phyloP scores from a whole-genome alignment of 92 coral and sea anemone genomes.

The Porites cylindrica region DNA sequence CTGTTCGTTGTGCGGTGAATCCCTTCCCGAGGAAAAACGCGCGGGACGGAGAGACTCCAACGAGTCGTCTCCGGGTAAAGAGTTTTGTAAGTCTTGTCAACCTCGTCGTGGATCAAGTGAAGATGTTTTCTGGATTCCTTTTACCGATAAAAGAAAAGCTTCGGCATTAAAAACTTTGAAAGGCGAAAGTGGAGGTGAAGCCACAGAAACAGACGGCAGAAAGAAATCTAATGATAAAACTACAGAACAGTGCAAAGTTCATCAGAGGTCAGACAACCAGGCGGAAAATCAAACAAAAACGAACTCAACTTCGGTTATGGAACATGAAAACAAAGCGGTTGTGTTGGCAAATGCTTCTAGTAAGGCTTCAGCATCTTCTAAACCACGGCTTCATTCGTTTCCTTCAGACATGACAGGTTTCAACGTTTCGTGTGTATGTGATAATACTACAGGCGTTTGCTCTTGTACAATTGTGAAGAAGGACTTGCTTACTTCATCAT shows the following conservation, averaged over 20 bases:
- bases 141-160: slow-evolving; percentile 28
- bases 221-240: slow-evolving; percentile 11
- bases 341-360: not conserved
- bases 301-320: not conserved
- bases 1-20: slow-evolving; percentile 30
- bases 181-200: not conserved
- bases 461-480: slow-evolving; percentile 49
- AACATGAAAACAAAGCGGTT: not conserved
- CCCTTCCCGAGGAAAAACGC: slow-evolving; percentile 36
- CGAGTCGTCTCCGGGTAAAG: slow-evolving; percentile 1
- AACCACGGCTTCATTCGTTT: not conserved
- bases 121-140: slow-evolving; percentile 55
- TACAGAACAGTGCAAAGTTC: not conserved
- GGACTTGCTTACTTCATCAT: not conserved
- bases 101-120: slow-evolving; percentile 38
- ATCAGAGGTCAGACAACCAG: not conserved
- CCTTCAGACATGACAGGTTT: slow-evolving; percentile 36
- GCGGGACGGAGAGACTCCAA: slow-evolving; percentile 1
- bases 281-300: not conserved
- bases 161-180: not conserved
- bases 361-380: not conserved
- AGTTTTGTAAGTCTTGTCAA: slow-evolving; percentile 26
- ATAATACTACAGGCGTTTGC: slow-evolving; percentile 28
- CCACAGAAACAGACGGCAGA: not conserved
- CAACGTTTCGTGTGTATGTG: slow-evolving; percentile 46